A percentile compares a stretch with the other conserved stretches of the same genome.
phyloP scores from a whole-genome alignment of 2,888 invertebrate genomes.

The Teleiodes luculella region DNA sequence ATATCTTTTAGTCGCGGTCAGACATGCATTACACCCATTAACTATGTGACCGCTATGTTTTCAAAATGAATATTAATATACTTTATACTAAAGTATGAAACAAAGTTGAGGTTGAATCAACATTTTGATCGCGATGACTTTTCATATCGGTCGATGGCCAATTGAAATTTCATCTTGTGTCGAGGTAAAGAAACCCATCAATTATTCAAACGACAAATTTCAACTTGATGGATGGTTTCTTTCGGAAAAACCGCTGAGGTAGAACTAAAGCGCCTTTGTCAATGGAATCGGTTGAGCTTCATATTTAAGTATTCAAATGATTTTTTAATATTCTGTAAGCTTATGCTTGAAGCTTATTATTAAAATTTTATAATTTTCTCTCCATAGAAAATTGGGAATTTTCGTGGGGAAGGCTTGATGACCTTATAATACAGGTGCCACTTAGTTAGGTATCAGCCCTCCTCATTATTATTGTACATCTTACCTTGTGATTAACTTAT shows the following conservation, averaged over 20 bases:
- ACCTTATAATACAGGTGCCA: no score
- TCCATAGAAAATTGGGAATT: no score
- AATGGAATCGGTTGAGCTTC: not conserved
- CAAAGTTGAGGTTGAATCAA: no score
- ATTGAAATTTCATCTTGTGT: slow-evolving; percentile 37
- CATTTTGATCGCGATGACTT: not conserved
- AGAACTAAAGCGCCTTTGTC: not conserved
- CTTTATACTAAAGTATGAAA: no score
- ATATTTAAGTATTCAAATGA: not conserved
- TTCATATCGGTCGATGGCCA: slow-evolving; percentile 13
- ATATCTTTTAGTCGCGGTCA: not conserved
- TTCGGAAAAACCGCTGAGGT: slow-evolving; percentile 12
- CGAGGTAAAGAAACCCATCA: slow-evolving; percentile 26
- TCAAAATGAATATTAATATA: no score
- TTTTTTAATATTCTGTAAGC: not conserved
- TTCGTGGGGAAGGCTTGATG: no score
- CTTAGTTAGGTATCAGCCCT: no score
- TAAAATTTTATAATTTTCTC: no score
- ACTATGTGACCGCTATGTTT: not conserved
- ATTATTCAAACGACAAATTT: slow-evolving; percentile 37
- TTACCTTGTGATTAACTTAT: no score
- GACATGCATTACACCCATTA: not conserved
- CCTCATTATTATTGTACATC: no score
- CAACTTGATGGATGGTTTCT: slow-evolving; percentile 46
- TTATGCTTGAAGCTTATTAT: not conserved